Conservation (phyloP, 2,888 invertebrate species). For the Trilocha varians region DNA sequence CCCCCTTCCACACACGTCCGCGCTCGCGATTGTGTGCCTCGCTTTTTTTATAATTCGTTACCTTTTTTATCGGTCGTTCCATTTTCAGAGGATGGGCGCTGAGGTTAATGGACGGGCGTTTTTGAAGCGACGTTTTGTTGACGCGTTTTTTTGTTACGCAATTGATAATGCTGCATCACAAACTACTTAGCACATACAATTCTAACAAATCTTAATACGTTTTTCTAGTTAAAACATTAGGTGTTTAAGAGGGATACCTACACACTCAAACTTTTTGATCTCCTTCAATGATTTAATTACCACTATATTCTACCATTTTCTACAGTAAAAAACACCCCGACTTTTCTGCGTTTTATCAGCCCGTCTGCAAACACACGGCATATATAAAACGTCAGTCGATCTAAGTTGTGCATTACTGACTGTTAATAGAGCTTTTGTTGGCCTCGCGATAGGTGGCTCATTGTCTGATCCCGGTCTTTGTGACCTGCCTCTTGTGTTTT, state of each 20-base stretch:
- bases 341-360: conserved; percentile 13
- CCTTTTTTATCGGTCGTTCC: conserved; percentile 73
- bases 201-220: no score
- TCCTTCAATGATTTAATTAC: no score
- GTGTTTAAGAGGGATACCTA: no score
- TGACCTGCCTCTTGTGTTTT: no score
- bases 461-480: conserved; percentile 27
- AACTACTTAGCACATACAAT: no score
- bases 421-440: conserved; percentile 54
- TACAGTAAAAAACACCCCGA: neutral
- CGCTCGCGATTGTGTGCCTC: conserved; percentile 70
- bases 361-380: conserved; percentile 24
- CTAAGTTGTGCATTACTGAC: conserved; percentile 56
- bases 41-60: conserved; percentile 73
- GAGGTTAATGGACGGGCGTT: conserved; percentile 32
- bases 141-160: neutral
- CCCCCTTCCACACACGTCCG: conserved; percentile 67
- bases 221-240: no score
- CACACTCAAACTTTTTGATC: no score
- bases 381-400: conserved; percentile 41
- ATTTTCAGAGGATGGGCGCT: conserved; percentile 68
- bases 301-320: no score
- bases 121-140: conserved; percentile 21
- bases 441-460: conserved; percentile 42
- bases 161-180: no score